Conservation (phyloP, 2,797 vertebrate genomes). For the Melanotaenia boesemani region DNA sequence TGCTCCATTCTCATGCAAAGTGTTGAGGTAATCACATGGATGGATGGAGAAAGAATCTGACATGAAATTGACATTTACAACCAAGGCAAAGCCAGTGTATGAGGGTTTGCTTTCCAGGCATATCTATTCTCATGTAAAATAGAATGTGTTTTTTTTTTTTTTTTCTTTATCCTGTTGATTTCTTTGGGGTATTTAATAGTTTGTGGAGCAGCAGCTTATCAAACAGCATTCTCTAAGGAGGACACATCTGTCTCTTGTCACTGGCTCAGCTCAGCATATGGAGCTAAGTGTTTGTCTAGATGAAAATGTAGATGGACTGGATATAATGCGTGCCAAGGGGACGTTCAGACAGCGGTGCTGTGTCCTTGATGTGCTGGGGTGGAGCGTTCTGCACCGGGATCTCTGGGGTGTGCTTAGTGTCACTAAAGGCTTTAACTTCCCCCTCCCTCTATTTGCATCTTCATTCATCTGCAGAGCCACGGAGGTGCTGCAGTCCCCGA, state of each 20-base stretch:
- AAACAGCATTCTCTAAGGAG: constrained; percentile 65
- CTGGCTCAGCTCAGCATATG: constrained; percentile 59
- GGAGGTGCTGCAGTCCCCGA: constrained; percentile 69
- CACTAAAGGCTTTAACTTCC: constrained; percentile 75
- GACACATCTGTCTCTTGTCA: constrained; percentile 74
- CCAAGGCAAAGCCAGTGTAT: constrained; percentile 43
- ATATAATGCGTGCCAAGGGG: constrained; percentile 61
- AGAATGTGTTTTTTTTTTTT: constrained; percentile 9
- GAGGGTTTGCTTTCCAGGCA: constrained; percentile 56
- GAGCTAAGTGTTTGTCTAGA: constrained; percentile 72
- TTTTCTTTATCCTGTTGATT: constrained; percentile 35
- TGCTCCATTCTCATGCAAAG: constrained; percentile 73
- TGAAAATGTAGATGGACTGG: constrained; percentile 69
- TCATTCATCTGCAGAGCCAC: constrained; percentile 71
- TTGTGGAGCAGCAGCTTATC: constrained; percentile 68
- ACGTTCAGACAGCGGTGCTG: constrained; percentile 53
- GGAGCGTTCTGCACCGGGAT: constrained; percentile 56
- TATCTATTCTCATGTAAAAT: constrained; percentile 74
- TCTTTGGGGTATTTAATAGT: constrained; percentile 69
- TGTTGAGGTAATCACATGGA: constrained; percentile 75
- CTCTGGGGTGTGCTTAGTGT: constrained; percentile 77
- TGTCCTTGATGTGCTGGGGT: constrained; percentile 73
- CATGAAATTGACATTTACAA: constrained; percentile 80
- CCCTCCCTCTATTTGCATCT: constrained; percentile 73
- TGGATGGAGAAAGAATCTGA: constrained; percentile 71